Evolutionary conservation across 2,113 vertebrate species (phyloP).

Genomic region (Tenrec ecaudatus): DNA sequence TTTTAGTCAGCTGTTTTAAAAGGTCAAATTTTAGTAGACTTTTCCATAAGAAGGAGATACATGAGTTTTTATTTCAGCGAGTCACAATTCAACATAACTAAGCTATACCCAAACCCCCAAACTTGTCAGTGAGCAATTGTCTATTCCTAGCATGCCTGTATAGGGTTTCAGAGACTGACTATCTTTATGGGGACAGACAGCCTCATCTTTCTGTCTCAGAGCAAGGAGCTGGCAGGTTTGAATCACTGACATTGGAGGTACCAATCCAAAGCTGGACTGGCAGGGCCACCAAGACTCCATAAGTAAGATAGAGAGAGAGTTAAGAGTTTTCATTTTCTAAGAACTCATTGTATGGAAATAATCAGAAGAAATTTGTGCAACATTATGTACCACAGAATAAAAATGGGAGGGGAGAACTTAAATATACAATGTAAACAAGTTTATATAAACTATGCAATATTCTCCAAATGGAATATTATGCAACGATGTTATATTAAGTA

Average conservation of each 20-base stretch:
- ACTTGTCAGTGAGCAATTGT: too few relatives aligned
- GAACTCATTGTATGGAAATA: neutral
- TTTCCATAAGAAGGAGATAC: conserved; percentile 4
- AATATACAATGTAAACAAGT: neutral
- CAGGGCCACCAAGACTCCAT: too few relatives aligned
- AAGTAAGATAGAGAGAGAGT: too few relatives aligned
- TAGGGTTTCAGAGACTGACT: too few relatives aligned
- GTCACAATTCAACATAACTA: neutral
- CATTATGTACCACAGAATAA: neutral
- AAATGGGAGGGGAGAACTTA: neutral
- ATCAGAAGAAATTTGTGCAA: neutral
- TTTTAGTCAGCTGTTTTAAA: neutral
- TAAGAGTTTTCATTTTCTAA: too few relatives aligned
- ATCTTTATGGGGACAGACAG: too few relatives aligned
- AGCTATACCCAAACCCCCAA: neutral
- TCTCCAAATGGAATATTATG: neutral
- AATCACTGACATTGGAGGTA: too few relatives aligned
- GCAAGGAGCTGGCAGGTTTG: too few relatives aligned
- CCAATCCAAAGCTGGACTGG: too few relatives aligned
- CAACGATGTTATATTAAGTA: neutral
- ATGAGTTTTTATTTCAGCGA: neutral
- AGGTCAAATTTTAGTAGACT: neutral
- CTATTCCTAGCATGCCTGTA: too few relatives aligned
- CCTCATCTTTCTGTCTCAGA: too few relatives aligned
- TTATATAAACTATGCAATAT: neutral